Evolutionary conservation across 64 coral and sea anemone genomes (phyloP), one percentile per base, ranked within the genome.

Genomic region (Pocillopora verrucosa): DNA sequence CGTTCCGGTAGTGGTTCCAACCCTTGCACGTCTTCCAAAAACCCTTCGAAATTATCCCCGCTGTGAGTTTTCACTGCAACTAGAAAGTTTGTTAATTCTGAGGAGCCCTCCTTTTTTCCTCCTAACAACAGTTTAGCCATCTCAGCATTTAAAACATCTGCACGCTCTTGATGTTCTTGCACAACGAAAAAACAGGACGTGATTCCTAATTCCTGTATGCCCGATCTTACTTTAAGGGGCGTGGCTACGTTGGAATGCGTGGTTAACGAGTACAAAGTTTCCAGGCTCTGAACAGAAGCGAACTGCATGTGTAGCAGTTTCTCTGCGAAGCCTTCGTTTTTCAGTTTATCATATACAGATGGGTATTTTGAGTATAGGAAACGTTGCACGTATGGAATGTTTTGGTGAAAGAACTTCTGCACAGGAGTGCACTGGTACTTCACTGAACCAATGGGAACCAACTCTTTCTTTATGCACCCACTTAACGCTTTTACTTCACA

Each of bases 401-500:
- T 72, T 13, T 78, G 86, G 78, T 91, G 89, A 67, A 94, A 91
- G 56, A 91, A 86, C 58, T 70, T 74, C 60, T 98, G 89, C 34
- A 94, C 58, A 17, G 86, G 72, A 22, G 75, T 86, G 34, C 95
- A 98, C 4, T 87, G 73, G 58, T 20, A 92, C 7, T 72, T 30
- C 22, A 89, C 82, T 70, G 73, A 60, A 16, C 60, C 36, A 1
- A 51, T 51, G 41, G 95, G 64, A 24, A 45, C 83, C 72, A 88
- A 85, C 14, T 78, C 82, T 76, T 79, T 86, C 72, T 78, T 67
- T 22, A 94, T 76, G 16, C 88, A 94, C 73, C 64, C 61, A 80
- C 92, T 91, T 7, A 98, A 19, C 59, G 30, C 57, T 34, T 62
- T 74, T 80, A 98, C 91, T n/a, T 72, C 92, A 89, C 95, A 98